Percentiles rank a stretch among this genome's conserved stretches.
phyloP scores from a whole-genome alignment of 2,113 vertebrate species.

The Promerops cafer region DNA sequence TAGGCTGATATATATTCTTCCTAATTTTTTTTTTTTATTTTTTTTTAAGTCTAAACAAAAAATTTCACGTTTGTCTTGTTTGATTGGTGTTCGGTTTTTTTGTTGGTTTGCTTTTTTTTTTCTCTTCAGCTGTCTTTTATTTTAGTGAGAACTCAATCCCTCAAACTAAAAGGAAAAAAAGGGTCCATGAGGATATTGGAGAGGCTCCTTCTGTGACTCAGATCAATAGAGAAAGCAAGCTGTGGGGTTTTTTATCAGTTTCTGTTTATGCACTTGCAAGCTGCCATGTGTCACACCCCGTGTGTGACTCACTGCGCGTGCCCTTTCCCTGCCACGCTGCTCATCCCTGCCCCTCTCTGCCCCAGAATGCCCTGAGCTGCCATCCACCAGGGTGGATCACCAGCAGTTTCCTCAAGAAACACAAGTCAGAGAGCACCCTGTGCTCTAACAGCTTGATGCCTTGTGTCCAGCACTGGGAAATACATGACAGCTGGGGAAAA shows the following conservation, averaged over 20 bases:
- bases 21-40: too few relatives aligned
- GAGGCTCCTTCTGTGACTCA: neutral
- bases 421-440: neutral
- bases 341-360: neutral
- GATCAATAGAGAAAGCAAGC: neutral
- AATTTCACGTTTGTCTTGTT: neutral
- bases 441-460: neutral
- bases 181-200: neutral
- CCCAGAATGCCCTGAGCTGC: neutral
- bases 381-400: neutral
- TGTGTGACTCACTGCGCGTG: neutral
- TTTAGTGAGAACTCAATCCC: neutral
- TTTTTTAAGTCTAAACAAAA: neutral
- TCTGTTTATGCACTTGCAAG: neutral
- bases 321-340: neutral
- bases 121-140: neutral
- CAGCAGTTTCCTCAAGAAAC: neutral
- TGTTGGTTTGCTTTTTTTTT: neutral
- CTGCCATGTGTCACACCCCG: neutral
- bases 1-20: neutral
- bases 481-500: neutral
- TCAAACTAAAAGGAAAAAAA: neutral
- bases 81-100: neutral
- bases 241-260: neutral
- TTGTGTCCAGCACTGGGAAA: neutral